Percentiles rank a stretch among this genome's conserved stretches.
Conservation (phyloP, 2,797 vertebrate species). For the Danio tinwini region DNA sequence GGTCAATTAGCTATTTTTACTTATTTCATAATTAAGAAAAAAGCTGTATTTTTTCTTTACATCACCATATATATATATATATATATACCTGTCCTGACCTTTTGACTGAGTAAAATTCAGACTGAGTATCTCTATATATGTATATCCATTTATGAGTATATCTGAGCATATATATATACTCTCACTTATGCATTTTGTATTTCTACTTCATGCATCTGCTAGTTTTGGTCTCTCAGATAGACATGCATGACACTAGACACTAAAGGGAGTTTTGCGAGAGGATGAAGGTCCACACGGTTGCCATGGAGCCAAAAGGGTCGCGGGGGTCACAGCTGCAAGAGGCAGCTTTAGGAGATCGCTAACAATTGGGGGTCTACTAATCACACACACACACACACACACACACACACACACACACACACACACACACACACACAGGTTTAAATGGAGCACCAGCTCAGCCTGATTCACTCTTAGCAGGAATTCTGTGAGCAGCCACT, state of each 20-base stretch:
- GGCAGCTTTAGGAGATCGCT: constrained; percentile 60
- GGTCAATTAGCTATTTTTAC: no score
- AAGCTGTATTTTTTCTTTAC: no score
- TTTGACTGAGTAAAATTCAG: no score
- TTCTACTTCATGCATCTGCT: no score
- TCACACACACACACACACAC: constrained; percentile 50
- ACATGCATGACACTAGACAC: constrained; percentile 38
- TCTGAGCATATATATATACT: no score
- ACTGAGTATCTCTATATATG: no score
- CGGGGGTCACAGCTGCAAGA: constrained; percentile 63
- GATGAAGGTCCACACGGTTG: constrained; percentile 49
- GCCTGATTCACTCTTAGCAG: constrained; percentile 36
- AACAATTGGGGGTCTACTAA: constrained; percentile 59
- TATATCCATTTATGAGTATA: no score
- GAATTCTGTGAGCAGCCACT: constrained; percentile 26
- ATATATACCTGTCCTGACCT: no score
- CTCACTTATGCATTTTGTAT: no score
- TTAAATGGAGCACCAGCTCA: constrained; percentile 32
- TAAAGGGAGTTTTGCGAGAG: constrained; percentile 41
- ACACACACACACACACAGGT: constrained; percentile 38
- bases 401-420: constrained; percentile 47
- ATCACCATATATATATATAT: no score
- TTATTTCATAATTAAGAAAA: no score
- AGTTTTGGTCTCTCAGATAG: constrained; percentile 50
- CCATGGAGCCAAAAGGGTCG: constrained; percentile 56